phyloP scores from a whole-genome alignment of 2,888 invertebrate genomes.

The Druceiella hillmani region DNA sequence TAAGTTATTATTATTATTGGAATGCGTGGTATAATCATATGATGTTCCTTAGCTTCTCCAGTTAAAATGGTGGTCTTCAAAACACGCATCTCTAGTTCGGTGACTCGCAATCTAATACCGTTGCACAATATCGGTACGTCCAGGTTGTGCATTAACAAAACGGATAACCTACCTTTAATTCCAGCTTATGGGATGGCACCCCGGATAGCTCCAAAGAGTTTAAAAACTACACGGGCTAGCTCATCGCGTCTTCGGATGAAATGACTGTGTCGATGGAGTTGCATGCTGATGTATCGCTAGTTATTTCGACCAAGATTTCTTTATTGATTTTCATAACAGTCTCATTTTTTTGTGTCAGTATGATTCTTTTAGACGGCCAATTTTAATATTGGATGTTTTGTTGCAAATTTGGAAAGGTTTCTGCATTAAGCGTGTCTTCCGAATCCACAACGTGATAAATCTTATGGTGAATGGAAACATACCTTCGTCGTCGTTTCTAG shows the following conservation, averaged over 20 bases:
- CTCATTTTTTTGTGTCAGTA: no score
- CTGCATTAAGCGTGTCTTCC: no score
- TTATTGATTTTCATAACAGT: no score
- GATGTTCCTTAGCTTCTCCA: conserved; percentile 24
- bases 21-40: conserved; percentile 26
- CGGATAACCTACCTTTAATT: conserved; percentile 16
- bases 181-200: conserved; percentile 22
- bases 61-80: conserved; percentile 25
- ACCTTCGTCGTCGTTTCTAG: conserved; percentile 22
- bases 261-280: conserved; percentile 21
- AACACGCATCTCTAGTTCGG: conserved; percentile 19
- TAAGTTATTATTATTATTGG: conserved; percentile 25
- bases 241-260: conserved; percentile 17
- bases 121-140: conserved; percentile 15
- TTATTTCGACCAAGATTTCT: conserved; percentile 22
- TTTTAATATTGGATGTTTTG: no score
- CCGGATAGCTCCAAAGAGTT: conserved; percentile 26
- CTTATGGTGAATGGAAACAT: conserved; percentile 22
- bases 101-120: conserved; percentile 18
- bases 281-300: conserved; percentile 16
- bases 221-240: conserved; percentile 25
- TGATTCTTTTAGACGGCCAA: conserved; percentile 25
- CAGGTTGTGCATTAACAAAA: conserved; percentile 22
- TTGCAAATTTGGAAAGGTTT: no score
- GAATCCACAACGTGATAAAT: no score